A percentile compares a stretch with the other conserved stretches of the same genome.
phyloP scores from a whole-genome alignment of 2,888 invertebrate genomes.

The Tubiluchus corallicola region DNA sequence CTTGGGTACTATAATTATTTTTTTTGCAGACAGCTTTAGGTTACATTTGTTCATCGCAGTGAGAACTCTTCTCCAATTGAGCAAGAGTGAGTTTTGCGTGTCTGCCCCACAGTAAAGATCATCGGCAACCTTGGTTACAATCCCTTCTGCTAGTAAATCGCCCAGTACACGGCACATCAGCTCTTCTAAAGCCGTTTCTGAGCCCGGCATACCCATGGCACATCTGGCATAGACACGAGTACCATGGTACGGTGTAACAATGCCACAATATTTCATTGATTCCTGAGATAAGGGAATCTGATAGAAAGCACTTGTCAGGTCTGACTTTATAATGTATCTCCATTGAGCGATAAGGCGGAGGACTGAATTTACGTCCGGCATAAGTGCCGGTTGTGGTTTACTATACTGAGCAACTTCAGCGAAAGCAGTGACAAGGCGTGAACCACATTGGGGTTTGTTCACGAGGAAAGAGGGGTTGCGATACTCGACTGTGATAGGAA shows the following conservation, averaged over 20 bases:
- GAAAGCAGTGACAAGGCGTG: conserved; percentile 9
- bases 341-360: conserved; percentile 13
- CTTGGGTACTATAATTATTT: too few relatives aligned
- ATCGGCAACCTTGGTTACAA: conserved; percentile 13
- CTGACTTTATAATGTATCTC: conserved; percentile 15
- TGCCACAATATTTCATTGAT: conserved; percentile 16
- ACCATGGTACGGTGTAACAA: conserved; percentile 15
- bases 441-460: conserved; percentile 8
- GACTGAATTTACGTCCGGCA: conserved; percentile 11
- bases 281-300: conserved; percentile 14
- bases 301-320: conserved; percentile 15
- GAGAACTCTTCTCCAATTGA: conserved; percentile 13
- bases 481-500: conserved; percentile 9
- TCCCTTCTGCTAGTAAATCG: conserved; percentile 10
- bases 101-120: conserved; percentile 11
- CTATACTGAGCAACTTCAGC: conserved; percentile 10
- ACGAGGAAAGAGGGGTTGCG: conserved; percentile 10
- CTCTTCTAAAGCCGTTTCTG: conserved; percentile 16
- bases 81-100: conserved; percentile 9
- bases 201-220: conserved; percentile 17
- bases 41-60: conserved; percentile 9
- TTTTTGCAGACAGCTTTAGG: conserved; percentile 11
- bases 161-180: conserved; percentile 15
- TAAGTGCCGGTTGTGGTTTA: conserved; percentile 14
- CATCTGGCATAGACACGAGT: conserved; percentile 15